A percentile compares a stretch with the other conserved stretches of the same genome.
Conservation (phyloP, 2,113 vertebrate species). For the Ammospiza caudacuta region DNA sequence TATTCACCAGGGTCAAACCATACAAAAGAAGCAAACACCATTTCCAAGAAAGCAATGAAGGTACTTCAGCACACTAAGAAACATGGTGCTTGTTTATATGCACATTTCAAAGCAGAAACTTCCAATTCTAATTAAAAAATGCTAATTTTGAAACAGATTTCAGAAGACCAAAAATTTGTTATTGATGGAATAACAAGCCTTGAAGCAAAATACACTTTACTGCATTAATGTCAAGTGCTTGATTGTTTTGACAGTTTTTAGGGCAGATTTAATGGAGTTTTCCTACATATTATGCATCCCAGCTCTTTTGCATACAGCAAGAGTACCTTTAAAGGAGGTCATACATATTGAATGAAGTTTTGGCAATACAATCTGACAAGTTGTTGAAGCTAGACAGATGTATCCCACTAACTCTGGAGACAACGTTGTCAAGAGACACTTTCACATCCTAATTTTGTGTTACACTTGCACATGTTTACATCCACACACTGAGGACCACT, state of each 20-base stretch:
- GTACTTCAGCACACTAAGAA: background rate
- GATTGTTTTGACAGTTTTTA: slow-evolving; percentile 25
- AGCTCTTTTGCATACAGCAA: background rate
- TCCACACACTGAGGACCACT: slow-evolving; percentile 35
- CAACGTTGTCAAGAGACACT: slow-evolving; percentile 56
- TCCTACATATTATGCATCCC: background rate
- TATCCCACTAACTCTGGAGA: slow-evolving; percentile 50
- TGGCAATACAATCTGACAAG: slow-evolving; percentile 60
- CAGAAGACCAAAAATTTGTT: background rate
- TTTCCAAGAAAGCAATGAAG: background rate
- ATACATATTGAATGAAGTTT: slow-evolving; percentile 22
- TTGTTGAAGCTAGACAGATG: slow-evolving; percentile 59
- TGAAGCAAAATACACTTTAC: slow-evolving; percentile 10
- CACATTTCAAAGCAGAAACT: background rate
- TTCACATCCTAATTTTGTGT: background rate
- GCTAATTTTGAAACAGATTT: background rate
- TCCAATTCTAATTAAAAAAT: slow-evolving; percentile 8
- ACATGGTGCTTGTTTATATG: background rate
- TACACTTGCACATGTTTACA: slow-evolving; percentile 38
- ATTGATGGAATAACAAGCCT: background rate
- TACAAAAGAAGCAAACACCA: background rate
- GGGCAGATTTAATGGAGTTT: slow-evolving; percentile 12
- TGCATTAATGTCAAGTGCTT: background rate
- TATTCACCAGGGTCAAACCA: background rate
- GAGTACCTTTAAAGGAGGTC: slow-evolving; percentile 17